Conservation (phyloP, 2,113 vertebrate species). For the Oenanthe melanoleuca region DNA sequence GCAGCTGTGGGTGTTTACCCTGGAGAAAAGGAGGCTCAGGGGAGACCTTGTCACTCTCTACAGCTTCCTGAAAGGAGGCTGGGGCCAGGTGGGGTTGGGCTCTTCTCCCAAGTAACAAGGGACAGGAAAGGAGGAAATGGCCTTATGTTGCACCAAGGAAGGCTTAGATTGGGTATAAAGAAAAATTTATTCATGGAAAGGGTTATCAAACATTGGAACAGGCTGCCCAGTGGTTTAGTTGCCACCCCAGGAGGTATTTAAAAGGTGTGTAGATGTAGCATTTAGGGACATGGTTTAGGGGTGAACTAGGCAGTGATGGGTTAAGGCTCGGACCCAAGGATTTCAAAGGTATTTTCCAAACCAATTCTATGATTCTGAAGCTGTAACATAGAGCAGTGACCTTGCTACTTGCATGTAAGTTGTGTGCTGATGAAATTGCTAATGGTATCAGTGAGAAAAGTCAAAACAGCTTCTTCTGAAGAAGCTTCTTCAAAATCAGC, state of each 20-base stretch:
- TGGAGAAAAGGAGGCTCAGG: not conserved
- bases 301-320: not conserved
- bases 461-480: not conserved
- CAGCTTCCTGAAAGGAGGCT: not conserved
- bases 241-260: not conserved
- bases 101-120: not conserved
- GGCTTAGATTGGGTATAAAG: not conserved
- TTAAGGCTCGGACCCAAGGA: not conserved
- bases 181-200: not conserved
- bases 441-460: not conserved
- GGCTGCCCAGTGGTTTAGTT: not conserved
- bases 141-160: not conserved
- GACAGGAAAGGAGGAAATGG: not conserved
- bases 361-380: not conserved
- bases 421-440: not conserved
- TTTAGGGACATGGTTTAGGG: not conserved
- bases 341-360: not conserved
- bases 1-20: not conserved
- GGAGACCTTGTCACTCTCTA: not conserved
- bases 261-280: not conserved
- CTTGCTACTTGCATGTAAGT: not conserved
- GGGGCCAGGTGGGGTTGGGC: rapidly evolving
- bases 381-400: not conserved
- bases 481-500: not conserved
- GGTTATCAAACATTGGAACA: not conserved